These are phyloP conservation scores for Fopius arisanus DNA, from an alignment of 1,140 invertebrate species.

Conservation along the genomic window DNA sequence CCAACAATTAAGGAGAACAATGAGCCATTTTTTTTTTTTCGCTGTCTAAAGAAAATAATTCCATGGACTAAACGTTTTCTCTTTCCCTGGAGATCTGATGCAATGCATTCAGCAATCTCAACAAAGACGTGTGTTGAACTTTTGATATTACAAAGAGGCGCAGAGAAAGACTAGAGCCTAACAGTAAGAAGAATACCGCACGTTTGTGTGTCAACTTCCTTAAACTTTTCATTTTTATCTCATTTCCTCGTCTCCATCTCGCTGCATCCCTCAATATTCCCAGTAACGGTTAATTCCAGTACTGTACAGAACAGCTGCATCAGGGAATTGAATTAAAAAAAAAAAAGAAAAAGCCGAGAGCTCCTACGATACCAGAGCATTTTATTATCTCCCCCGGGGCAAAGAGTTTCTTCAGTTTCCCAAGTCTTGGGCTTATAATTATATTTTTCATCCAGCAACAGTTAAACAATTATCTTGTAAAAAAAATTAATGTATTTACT, in stretches of 20 bases:
- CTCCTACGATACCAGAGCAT: background rate
- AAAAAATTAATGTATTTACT: no score
- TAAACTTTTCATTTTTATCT: background rate
- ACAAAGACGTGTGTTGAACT: conserved; percentile 10
- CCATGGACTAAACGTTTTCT: background rate
- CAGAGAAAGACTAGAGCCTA: background rate
- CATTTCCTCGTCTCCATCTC: conserved; percentile 35
- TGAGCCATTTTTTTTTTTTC: no score
- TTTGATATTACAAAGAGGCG: conserved; percentile 9
- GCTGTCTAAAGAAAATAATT: background rate
- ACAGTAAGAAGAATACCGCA: background rate
- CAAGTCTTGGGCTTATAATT: background rate
- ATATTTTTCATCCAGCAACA: no score
- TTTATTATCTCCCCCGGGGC: background rate
- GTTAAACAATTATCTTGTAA: no score
- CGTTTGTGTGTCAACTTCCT: conserved; percentile 2
- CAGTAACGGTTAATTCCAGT: conserved; percentile 47
- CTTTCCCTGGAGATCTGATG: background rate
- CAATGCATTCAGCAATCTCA: background rate
- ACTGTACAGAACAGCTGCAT: background rate
- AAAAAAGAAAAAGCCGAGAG: background rate
- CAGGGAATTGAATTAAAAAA: no score
- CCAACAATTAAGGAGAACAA: no score
- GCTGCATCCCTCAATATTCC: conserved; percentile 48
- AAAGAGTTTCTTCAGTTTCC: background rate